Conservation (phyloP, 2,888 invertebrate species). For the Lissocephala sabroskyi region DNA sequence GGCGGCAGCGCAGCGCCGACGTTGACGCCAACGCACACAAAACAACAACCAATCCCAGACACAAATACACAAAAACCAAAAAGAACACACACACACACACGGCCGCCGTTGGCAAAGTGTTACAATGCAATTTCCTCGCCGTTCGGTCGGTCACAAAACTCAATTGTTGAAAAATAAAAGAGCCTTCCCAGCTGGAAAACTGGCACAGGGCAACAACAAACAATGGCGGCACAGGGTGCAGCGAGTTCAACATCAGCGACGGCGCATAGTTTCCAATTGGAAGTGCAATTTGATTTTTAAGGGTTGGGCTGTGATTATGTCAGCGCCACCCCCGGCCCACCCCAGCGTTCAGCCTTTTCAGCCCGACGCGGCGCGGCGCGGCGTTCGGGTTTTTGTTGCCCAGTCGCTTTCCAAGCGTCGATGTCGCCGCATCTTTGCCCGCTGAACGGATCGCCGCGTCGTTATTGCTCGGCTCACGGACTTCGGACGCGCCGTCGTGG, state of each 20-base stretch:
- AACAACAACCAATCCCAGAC: conserved; percentile 61
- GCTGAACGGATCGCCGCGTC: too few relatives aligned
- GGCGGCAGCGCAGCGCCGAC: conserved; percentile 20
- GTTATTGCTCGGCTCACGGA: background rate
- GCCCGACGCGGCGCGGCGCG: conserved; percentile 23
- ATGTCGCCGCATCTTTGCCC: conserved; percentile 53
- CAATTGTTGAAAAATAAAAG: conserved; percentile 39
- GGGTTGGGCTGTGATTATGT: conserved; percentile 67
- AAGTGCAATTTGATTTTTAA: conserved; percentile 52
- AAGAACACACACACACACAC: conserved; percentile 23
- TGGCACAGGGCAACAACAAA: conserved; percentile 50
- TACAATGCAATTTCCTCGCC: conserved; percentile 61
- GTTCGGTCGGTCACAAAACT: conserved; percentile 37
- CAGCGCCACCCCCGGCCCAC: conserved; percentile 27
- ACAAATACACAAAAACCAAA: conserved; percentile 51
- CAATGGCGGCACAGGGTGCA: conserved; percentile 52
- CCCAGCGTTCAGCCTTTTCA: background rate
- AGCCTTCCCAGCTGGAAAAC: conserved; percentile 44
- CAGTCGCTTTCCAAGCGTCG: conserved; percentile 61
- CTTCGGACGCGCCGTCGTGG: background rate
- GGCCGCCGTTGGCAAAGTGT: conserved; percentile 32
- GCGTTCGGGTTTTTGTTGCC: too few relatives aligned
- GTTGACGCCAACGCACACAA: conserved; percentile 49
- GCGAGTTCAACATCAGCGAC: too few relatives aligned
- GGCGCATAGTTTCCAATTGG: conserved; percentile 42